phyloP scores from a whole-genome alignment of 2,888 invertebrate genomes.

The Ichneumon xanthorius region DNA sequence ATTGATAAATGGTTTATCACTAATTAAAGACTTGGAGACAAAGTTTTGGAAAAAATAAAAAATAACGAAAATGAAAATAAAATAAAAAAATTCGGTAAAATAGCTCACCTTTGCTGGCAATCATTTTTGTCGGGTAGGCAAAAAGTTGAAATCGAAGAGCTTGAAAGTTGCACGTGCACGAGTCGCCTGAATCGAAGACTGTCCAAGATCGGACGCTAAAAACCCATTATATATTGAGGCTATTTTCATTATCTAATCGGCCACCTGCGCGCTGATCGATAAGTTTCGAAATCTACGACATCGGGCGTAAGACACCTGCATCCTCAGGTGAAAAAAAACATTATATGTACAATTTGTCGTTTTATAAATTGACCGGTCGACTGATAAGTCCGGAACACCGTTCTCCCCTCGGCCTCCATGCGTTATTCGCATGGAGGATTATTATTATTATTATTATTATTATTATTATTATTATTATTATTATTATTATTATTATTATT shows the following conservation, averaged over 20 bases:
- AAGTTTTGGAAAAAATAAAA: too few relatives aligned
- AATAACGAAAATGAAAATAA: too few relatives aligned
- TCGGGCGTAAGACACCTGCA: constrained; percentile 33
- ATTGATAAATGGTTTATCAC: too few relatives aligned
- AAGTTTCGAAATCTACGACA: constrained; percentile 39
- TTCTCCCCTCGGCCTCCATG: not conserved
- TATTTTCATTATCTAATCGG: constrained; percentile 59
- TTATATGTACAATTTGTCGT: not conserved
- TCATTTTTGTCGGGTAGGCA: constrained; percentile 46
- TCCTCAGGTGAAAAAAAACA: not conserved
- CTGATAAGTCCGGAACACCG: not conserved
- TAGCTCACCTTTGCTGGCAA: constrained; percentile 58
- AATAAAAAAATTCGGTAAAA: too few relatives aligned
- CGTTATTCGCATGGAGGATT: not conserved
- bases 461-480: too few relatives aligned
- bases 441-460: too few relatives aligned
- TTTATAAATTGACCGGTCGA: constrained; percentile 8
- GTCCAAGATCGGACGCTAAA: not conserved
- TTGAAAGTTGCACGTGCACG: not conserved
- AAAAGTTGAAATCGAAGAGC: not conserved
- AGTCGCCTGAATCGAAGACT: constrained; percentile 27
- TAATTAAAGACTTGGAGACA: too few relatives aligned
- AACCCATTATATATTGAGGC: constrained; percentile 50
- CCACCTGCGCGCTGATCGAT: constrained; percentile 31
- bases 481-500: too few relatives aligned